Base-by-base conservation (phyloP, 2,888 invertebrate species). In the Eristalis pertinax region DNA sequence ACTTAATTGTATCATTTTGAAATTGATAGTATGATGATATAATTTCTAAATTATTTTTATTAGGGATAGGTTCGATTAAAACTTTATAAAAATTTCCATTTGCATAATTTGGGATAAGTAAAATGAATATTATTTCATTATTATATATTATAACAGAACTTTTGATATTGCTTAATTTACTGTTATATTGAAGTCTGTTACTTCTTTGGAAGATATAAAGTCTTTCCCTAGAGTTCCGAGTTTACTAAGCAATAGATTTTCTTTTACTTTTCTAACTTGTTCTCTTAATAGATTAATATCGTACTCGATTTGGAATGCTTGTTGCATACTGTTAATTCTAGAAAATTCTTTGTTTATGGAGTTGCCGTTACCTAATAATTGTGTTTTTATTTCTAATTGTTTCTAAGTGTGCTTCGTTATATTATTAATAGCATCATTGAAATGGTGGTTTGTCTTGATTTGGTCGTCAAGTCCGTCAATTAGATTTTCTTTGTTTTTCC, bases 81-180 rank as follows among this genome's bases (percentile, higher is more conserved):
- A 83, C 60, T 72, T 62, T 77, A 56, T 38, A 68, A 68, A 29
- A 70, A 10, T 2, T 64, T 41, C 8, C 19, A 13, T 74, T 70
- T 58, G 63, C 38, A 62, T 78, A 84, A 15, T 43, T 74, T 70
- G 84, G 74, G 7, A 84, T 58, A n/a, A 79, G 19, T 77, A 84
- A 26, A 13, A 78, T 63, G 35, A 84, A 84, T 50, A 84, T 65
- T 43, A 84, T 70, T 41, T 70, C 32, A 22, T 83, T 35, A 1
- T 84, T 58, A 64, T 73, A 67, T n/a, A 68, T 38, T 26, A 84
- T 69, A 32, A 29, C 78, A 32, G 69, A 70, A 43, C 68, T 76
- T 83, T 83, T 68, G 22, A 83, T 78, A 38, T 83, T 74, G 29
- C 24, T 22, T 43, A 83, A 41, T 62, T 70, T 68, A 24, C 26